Percentiles rank a stretch among this genome's conserved stretches.
Conservation (phyloP, 2,797 vertebrate genomes). For the Sebastolobus alascanus region DNA sequence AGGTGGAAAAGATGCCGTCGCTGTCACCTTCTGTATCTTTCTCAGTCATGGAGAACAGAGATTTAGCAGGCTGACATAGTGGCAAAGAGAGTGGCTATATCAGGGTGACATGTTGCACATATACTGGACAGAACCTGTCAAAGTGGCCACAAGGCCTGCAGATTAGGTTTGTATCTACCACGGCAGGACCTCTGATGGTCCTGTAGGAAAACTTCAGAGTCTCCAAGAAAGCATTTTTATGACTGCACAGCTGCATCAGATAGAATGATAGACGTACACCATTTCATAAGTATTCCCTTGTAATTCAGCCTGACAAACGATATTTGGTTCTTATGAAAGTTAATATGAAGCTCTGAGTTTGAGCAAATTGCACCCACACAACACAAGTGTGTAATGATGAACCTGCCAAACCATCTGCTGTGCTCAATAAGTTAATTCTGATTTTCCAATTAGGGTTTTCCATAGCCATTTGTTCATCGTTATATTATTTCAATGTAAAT, state of each 20-base stretch:
- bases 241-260: not conserved
- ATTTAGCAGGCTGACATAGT: constrained; percentile 13
- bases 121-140: constrained; percentile 34
- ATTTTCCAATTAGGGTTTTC: not conserved
- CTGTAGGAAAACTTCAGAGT: not conserved
- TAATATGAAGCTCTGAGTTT: not conserved
- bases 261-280: not conserved
- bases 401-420: not conserved
- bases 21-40: constrained; percentile 32
- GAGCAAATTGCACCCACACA: not conserved
- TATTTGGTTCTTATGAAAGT: not conserved
- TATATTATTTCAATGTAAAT: constrained; percentile 18
- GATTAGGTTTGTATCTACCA: not conserved
- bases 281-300: not conserved
- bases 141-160: not conserved
- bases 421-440: not conserved
- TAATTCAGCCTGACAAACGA: not conserved
- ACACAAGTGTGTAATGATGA: not conserved
- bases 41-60: not conserved
- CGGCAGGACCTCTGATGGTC: not conserved
- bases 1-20: constrained; percentile 9
- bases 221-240: not conserved
- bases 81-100: constrained; percentile 12
- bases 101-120: constrained; percentile 12
- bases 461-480: constrained; percentile 7